Evolutionary conservation across 2,888 invertebrate genomes (phyloP), one percentile per base, ranked within the genome.

Genomic region (Caenorhabditis doughertyi): DNA sequence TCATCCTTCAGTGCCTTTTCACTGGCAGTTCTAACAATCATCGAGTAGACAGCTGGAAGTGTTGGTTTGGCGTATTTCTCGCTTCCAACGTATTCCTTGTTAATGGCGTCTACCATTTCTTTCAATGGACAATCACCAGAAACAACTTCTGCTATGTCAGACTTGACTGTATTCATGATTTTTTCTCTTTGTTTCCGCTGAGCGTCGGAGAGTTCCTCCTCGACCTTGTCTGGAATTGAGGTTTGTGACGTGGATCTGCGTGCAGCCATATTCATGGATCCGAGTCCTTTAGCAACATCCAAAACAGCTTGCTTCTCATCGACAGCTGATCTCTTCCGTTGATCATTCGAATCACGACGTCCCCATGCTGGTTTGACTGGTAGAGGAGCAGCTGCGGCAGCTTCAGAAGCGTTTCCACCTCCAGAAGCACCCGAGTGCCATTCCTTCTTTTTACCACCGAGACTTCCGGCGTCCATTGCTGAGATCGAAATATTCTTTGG

Each of bases 381-480:
- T 1, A 47, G 44, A 11, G 73, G 21, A 9, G 39, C 39, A 27
- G 62, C 39, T 29, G 42, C 32, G 29, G 68, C 51, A 0, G 71
- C 7, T 9, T 68, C 62, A 0, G 72, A 21, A 23, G 60, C 29
- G 62, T 39, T 74, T 53, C 84, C 84, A 55, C 84, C 85, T 21
- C 85, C 85, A 27, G 76, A 47, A 7, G 85, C 77, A 11, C 85
- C 85, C 8, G 56, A 47, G 13, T 71, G 60, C 85, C 85, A 86
- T 13, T 53, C 60, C 29, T 71, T 65, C 58, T 79, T 77, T 51
- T 11, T 58, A 16, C 25, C 49, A 3, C 70, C 82, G 27, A 73
- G 56, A 5, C 49, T 1, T n/a, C 27, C 8, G 51, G 65, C 67
- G 13, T 58, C 71, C 44, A 74, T 23, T 42, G 60, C 35, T 1